Evolutionary conservation across 1,140 invertebrate genomes (phyloP), one percentile per base, ranked within the genome.

Genomic region (Amyelois transitella): DNA sequence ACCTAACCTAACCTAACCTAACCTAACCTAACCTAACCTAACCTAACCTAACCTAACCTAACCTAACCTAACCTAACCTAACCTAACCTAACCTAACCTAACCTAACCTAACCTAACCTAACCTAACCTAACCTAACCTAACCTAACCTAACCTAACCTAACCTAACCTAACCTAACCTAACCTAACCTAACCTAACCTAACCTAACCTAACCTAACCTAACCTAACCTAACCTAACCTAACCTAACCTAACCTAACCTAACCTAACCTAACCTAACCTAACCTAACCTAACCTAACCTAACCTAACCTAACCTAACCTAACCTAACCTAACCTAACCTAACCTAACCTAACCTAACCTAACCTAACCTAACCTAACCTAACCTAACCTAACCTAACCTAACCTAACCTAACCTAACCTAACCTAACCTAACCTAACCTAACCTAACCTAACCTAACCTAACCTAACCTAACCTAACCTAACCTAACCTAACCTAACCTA

Each of bases 101-200:
- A 43, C 38, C 38, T 43, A 43, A 43, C 38, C 38, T 43, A 63
- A 67, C 66, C 64, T 63, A 73, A 70, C 70, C 71, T 57, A 69
- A 69, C 66, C 65, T 66, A 69, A 74, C 69, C 66, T 59, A 63
- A 69, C 61, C 65, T 63, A 68, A 68, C 64, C 64, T 64, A 67
- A 70, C 61, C 64, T 62, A 64, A 66, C 57, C 64, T 61, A 70
- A 73, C 57, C 64, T 62, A 57, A 66, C 56, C 64, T 62, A 60
- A 66, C 64, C 64, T 60, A 60, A 62, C 48, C 63, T 60, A 60
- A 69, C 67, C 64, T 62, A 61, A 64, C 62, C 59, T 78, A 72
- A 78, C 75, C 75, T 73, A 76, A 77, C 75, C 75, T 75, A 74
- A 77, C 73, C 55, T 58, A 63, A 67, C 55, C 74, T 72, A 76